A percentile compares a stretch with the other conserved stretches of the same genome.
Conservation (phyloP, 2,113 vertebrate genomes). For the Philantomba maxwellii region DNA sequence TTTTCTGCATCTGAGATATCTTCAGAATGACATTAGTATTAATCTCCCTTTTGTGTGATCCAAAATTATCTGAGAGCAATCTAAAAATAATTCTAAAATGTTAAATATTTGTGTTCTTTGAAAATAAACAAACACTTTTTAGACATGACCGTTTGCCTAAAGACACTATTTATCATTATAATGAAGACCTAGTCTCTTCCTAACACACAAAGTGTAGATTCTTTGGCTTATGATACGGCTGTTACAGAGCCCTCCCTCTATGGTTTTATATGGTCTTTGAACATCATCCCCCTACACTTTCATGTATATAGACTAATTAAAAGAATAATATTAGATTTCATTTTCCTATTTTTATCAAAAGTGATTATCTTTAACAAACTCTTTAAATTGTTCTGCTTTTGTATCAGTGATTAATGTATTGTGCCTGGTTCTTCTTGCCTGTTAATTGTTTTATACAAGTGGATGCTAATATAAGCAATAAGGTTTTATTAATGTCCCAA, state of each 20-base stretch:
- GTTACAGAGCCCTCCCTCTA: not conserved
- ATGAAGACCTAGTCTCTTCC: slow-evolving; percentile 59
- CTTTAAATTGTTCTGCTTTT: slow-evolving; percentile 66
- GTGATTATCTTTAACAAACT: slow-evolving; percentile 66
- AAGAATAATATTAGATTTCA: slow-evolving; percentile 38
- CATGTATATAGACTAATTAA: not conserved
- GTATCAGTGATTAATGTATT: slow-evolving; percentile 71
- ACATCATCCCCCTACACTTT: not conserved
- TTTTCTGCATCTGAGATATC: not conserved
- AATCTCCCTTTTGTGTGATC: not conserved
- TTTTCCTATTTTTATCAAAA: slow-evolving; percentile 69
- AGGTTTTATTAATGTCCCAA: slow-evolving; percentile 74
- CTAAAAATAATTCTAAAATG: slow-evolving; percentile 32
- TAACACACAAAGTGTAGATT: not conserved
- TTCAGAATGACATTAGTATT: not conserved
- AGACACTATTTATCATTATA: slow-evolving; percentile 59
- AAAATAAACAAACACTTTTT: slow-evolving; percentile 73
- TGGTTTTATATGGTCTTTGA: not conserved
- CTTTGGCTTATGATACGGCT: slow-evolving; percentile 24
- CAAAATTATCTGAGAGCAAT: slow-evolving; percentile 22
- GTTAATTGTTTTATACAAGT: slow-evolving; percentile 74
- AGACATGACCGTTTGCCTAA: slow-evolving; percentile 65
- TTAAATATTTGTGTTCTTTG: slow-evolving; percentile 36
- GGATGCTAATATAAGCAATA: slow-evolving; percentile 71
- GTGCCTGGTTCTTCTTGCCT: slow-evolving; percentile 62